phyloP scores from a whole-genome alignment of 2,888 invertebrate species.

The Nipponacmea schrenckii region DNA sequence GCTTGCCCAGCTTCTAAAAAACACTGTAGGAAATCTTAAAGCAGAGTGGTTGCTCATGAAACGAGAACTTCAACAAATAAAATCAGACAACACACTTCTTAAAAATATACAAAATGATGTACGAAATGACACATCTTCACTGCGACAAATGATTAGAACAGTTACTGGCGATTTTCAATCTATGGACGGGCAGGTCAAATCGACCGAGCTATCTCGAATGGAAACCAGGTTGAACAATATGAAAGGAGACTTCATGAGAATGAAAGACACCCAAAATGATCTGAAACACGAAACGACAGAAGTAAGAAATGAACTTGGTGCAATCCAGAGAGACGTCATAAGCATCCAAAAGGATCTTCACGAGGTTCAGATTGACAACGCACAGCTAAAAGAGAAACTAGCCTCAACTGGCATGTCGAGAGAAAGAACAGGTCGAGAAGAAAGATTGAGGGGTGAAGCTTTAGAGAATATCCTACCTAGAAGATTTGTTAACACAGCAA shows the following conservation, averaged over 20 bases:
- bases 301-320: slow-evolving; percentile 18
- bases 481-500: background rate
- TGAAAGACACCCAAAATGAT: slow-evolving; percentile 28
- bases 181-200: slow-evolving; percentile 16
- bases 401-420: slow-evolving; percentile 4
- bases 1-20: slow-evolving; percentile 27
- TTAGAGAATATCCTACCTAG: background rate
- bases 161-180: slow-evolving; percentile 12
- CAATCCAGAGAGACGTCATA: slow-evolving; percentile 18
- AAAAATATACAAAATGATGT: slow-evolving; percentile 35
- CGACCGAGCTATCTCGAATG: slow-evolving; percentile 5
- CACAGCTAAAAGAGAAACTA: slow-evolving; percentile 20
- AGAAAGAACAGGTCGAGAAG: slow-evolving; percentile 12
- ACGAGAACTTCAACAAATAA: slow-evolving; percentile 55
- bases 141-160: slow-evolving; percentile 25
- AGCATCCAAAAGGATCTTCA: slow-evolving; percentile 19
- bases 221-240: slow-evolving; percentile 15
- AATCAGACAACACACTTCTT: slow-evolving; percentile 39
- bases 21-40: slow-evolving; percentile 59
- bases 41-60: slow-evolving; percentile 66
- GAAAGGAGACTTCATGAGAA: slow-evolving; percentile 17
- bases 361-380: slow-evolving; percentile 26
- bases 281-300: slow-evolving; percentile 20
- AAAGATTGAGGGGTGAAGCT: background rate
- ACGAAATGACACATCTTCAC: slow-evolving; percentile 34